Percentiles rank a stretch among this genome's conserved stretches.
Evolutionary conservation across 2,797 vertebrate genomes (phyloP).

Genomic region (Brachymystax lenok): DNA sequence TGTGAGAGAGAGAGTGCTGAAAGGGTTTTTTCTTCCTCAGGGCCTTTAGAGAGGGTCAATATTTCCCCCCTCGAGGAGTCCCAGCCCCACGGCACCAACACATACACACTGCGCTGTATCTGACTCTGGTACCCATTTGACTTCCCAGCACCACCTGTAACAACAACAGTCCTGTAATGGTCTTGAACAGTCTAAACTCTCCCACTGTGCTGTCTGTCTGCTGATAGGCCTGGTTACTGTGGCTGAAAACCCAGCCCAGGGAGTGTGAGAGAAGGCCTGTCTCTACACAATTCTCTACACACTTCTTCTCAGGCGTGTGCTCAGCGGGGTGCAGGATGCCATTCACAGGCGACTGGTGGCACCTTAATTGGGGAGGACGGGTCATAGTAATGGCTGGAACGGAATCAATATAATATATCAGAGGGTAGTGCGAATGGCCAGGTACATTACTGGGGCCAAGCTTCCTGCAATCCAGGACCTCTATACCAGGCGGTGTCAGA

Average conservation of each 20-base stretch:
- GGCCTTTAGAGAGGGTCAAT: slow-evolving; percentile 13
- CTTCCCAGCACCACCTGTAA: background rate
- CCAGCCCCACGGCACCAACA: background rate
- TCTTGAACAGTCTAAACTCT: background rate
- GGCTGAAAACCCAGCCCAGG: background rate
- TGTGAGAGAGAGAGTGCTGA: background rate
- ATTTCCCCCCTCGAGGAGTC: slow-evolving; percentile 7
- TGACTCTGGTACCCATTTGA: background rate
- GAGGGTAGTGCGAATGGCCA: too few relatives aligned
- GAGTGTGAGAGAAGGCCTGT: background rate
- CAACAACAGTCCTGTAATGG: background rate
- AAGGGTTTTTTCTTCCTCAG: slow-evolving; percentile 7
- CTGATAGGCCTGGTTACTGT: background rate
- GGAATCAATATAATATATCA: too few relatives aligned
- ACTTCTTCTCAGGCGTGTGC: too few relatives aligned
- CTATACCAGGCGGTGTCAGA: too few relatives aligned
- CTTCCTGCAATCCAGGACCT: too few relatives aligned
- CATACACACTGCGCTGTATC: background rate
- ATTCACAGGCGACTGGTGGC: too few relatives aligned
- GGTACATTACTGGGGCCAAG: too few relatives aligned
- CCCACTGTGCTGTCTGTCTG: too few relatives aligned
- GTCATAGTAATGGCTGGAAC: too few relatives aligned
- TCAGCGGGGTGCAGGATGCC: too few relatives aligned
- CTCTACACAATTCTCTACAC: background rate
- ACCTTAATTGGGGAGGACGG: too few relatives aligned